These are phyloP conservation scores for Limnephilus rhombicus DNA, from an alignment of 2,888 invertebrate species.

Conservation along the genomic window DNA sequence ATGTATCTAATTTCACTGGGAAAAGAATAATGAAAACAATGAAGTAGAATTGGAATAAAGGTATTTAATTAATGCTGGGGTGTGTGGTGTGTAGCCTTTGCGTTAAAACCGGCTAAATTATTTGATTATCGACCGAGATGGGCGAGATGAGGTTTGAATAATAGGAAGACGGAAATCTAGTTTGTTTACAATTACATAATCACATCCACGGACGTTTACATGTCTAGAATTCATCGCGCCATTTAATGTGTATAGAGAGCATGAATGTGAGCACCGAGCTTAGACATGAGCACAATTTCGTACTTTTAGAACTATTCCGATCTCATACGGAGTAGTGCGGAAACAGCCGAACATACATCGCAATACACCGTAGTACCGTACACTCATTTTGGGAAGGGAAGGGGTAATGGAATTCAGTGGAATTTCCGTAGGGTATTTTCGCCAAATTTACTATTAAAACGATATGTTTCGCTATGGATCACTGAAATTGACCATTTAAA, in stretches of 20 bases:
- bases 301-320: conserved; percentile 35
- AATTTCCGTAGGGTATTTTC: conserved; percentile 26
- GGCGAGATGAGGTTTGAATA: conserved; percentile 16
- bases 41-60: not conserved
- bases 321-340: conserved; percentile 14
- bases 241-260: not conserved
- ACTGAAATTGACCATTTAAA: not conserved
- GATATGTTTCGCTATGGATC: not conserved
- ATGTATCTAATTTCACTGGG: not conserved
- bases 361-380: conserved; percentile 30
- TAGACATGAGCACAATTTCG: not conserved
- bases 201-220: not conserved
- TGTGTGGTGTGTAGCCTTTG: not conserved
- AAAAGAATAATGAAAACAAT: not conserved
- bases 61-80: not conserved
- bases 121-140: not conserved
- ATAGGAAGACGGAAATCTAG: conserved; percentile 20
- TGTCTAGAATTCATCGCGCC: not conserved
- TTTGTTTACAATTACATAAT: not conserved
- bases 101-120: not conserved
- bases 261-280: not conserved
- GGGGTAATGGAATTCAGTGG: conserved; percentile 30
- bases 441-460: not conserved
- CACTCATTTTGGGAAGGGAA: conserved; percentile 24
- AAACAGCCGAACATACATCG: conserved; percentile 15